A percentile compares a stretch with the other conserved stretches of the same genome.
Evolutionary conservation across 2,797 vertebrate genomes (phyloP).

Genomic region (Hyperoplus immaculatus): DNA sequence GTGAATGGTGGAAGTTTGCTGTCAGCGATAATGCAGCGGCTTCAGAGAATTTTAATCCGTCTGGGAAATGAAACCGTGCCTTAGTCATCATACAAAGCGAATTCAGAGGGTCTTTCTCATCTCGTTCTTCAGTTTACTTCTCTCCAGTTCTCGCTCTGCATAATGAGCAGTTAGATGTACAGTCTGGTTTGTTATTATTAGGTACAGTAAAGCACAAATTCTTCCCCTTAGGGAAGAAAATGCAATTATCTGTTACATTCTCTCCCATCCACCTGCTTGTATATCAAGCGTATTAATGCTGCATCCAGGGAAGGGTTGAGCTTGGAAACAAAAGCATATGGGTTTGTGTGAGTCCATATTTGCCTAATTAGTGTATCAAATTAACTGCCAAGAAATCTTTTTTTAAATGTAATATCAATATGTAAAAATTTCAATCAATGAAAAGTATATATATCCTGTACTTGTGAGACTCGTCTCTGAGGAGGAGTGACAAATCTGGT

Average conservation of each 20-base stretch:
- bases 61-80: slow-evolving; percentile 39
- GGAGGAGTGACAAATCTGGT: background rate
- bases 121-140: slow-evolving; percentile 35
- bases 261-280: slow-evolving; percentile 29
- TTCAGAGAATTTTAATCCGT: slow-evolving; percentile 29
- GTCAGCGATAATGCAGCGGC: slow-evolving; percentile 36
- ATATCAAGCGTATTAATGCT: slow-evolving; percentile 34
- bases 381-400: no score
- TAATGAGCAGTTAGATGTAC: slow-evolving; percentile 43
- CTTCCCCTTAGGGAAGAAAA: slow-evolving; percentile 28
- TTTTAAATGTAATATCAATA: no score
- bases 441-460: background rate
- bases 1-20: slow-evolving; percentile 11
- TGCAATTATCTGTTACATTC: slow-evolving; percentile 53
- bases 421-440: background rate
- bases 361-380: slow-evolving; percentile 10
- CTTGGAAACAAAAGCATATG: slow-evolving; percentile 16
- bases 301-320: slow-evolving; percentile 19
- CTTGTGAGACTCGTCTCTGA: no score
- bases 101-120: slow-evolving; percentile 43
- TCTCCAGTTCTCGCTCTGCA: slow-evolving; percentile 24
- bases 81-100: slow-evolving; percentile 55
- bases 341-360: slow-evolving; percentile 16
- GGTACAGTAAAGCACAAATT: slow-evolving; percentile 14
- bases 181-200: slow-evolving; percentile 50